These are phyloP conservation scores for Eupithecia vulgata DNA, from an alignment of 2,888 invertebrate genomes.

Conservation along the genomic window DNA sequence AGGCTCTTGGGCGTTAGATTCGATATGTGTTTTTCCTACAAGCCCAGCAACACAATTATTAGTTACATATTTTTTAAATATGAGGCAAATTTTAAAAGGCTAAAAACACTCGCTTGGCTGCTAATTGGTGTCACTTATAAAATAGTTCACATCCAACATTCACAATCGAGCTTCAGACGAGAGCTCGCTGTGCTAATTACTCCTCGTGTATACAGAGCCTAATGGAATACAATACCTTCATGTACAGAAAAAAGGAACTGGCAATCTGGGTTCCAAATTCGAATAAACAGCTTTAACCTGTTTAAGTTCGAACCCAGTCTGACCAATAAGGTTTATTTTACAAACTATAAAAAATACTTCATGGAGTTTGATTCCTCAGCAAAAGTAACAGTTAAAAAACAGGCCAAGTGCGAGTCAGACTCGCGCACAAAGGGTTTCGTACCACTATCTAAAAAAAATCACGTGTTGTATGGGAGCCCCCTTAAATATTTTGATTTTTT, in stretches of 20 bases:
- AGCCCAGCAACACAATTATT: not conserved
- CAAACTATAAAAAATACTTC: not conserved
- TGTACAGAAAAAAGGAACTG: not conserved
- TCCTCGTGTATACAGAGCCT: conserved; percentile 17
- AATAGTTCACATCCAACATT: conserved; percentile 14
- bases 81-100: not conserved
- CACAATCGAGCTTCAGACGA: conserved; percentile 22
- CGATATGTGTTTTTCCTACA: not conserved
- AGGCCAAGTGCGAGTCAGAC: no score
- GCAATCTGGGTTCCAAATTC: not conserved
- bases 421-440: no score
- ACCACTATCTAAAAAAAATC: no score
- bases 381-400: not conserved
- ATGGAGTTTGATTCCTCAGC: not conserved
- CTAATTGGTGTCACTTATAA: conserved; percentile 30
- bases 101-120: not conserved
- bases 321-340: not conserved
- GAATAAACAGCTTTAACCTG: not conserved
- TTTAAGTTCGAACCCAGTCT: not conserved
- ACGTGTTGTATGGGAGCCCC: no score
- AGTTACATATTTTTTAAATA: no score
- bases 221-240: conserved; percentile 9
- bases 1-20: not conserved
- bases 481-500: no score
- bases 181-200: conserved; percentile 27